Evolutionary conservation across 1,140 invertebrate genomes (phyloP), one percentile per base, ranked within the genome.

Genomic region (Neotoxoptera formosana): DNA sequence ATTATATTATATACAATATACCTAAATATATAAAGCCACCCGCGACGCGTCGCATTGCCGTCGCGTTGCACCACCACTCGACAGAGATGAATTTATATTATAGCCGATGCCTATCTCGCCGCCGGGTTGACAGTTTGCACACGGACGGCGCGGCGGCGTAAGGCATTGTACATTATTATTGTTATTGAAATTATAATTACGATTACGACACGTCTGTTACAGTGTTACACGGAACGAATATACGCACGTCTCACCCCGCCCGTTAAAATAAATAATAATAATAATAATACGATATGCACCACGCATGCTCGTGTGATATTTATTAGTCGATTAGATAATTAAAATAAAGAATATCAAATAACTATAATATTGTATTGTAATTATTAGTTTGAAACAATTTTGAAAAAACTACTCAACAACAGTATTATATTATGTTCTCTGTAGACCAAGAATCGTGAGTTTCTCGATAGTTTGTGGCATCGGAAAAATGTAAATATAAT

Each of bases 271-370:
- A 67, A 67, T 67, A 67, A 60, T 60, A 53, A 60, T 30, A 30
- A 30, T 60, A 30, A 30, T 67, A 67, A 30, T 8, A 25, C 4
- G 4, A 30, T 41, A 45, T 25, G 9, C 41, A 2, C 23, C 81
- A 41, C n/a, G n/a, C 84, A n/a, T 14, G 25, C 20, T n/a, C n/a
- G n/a, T 76, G 30, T 20, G n/a, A 83, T 76, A 36, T 92, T 83
- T 51, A 83, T 53, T 53, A 23, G 51, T 83, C 34, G 51, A 92
- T 92, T 92, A 92, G 76, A 30, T 53, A 53, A 92, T 92, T 83
- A 53, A 83, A 92, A 53, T 67, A 8, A 56, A 9, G 41, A 53
- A 90, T 51, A 17, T 20, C 21, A 36, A 53, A 90, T 36, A 34
- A 90, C 8, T 23, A 83, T 9, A 67, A n/a, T 67, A 83, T 4